Percentiles rank a stretch among this genome's conserved stretches.
phyloP scores from a whole-genome alignment of 2,797 vertebrate species.

The Premnoplex brunnescens region DNA sequence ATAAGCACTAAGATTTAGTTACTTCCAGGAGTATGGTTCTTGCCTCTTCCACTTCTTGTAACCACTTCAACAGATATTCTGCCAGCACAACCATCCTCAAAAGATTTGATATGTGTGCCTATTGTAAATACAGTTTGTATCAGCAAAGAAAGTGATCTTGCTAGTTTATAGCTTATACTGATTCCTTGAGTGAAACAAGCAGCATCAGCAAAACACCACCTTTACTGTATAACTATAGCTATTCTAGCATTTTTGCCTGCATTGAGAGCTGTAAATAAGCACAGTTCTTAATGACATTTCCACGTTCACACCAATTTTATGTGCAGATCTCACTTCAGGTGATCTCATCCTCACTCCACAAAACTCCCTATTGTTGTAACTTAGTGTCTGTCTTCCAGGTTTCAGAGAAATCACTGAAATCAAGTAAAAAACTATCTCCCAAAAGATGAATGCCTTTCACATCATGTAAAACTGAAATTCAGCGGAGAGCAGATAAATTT shows the following conservation, averaged over 20 bases:
- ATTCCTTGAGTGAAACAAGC: conserved; percentile 2
- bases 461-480: background rate
- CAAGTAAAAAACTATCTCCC: background rate
- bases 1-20: background rate
- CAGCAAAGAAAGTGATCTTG: conserved; percentile 8
- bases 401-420: background rate
- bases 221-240: background rate
- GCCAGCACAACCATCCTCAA: background rate
- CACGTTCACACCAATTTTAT: background rate
- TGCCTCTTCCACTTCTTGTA: background rate
- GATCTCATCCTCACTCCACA: background rate
- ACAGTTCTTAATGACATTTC: background rate
- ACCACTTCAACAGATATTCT: background rate
- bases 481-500: background rate
- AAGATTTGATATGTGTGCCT: background rate
- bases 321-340: background rate
- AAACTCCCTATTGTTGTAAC: background rate
- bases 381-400: background rate
- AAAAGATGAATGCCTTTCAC: background rate
- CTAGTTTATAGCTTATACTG: background rate
- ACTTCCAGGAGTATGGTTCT: background rate
- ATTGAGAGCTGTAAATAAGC: conserved; percentile 9
- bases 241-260: background rate
- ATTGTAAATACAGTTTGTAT: background rate
- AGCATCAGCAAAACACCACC: background rate